These are phyloP conservation scores for Pentalonia nigronervosa DNA, from an alignment of 1,140 invertebrate genomes.

Conservation along the genomic window DNA sequence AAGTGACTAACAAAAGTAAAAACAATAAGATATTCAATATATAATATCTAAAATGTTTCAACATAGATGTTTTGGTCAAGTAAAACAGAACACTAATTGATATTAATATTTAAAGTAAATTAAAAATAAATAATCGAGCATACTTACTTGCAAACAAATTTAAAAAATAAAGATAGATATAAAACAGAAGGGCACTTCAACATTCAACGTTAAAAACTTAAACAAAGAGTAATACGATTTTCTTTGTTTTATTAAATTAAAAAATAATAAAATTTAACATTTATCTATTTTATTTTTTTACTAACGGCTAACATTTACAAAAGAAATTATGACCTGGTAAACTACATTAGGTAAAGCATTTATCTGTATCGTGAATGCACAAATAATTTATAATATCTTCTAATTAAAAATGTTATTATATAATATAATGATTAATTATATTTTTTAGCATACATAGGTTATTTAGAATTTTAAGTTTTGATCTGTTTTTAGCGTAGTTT, in stretches of 20 bases:
- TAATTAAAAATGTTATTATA: no score
- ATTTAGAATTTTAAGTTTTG: no score
- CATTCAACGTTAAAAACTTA: not conserved
- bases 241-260: not conserved
- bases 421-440: no score
- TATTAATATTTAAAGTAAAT: not conserved
- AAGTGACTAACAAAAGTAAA: not conserved
- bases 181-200: not conserved
- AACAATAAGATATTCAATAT: not conserved
- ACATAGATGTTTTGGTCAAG: not conserved
- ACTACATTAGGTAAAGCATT: no score
- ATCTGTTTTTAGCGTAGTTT: no score
- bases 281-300: not conserved
- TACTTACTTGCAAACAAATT: not conserved
- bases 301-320: no score
- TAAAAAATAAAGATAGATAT: not conserved
- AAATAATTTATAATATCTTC: no score
- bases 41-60: not conserved
- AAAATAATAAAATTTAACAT: not conserved
- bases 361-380: no score
- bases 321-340: no score
- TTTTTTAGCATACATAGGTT: no score
- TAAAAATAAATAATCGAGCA: not conserved
- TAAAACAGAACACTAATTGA: not conserved
- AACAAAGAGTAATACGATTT: not conserved